Conservation (phyloP, 2,113 vertebrate species). For the Hydrochoerus hydrochaeris region DNA sequence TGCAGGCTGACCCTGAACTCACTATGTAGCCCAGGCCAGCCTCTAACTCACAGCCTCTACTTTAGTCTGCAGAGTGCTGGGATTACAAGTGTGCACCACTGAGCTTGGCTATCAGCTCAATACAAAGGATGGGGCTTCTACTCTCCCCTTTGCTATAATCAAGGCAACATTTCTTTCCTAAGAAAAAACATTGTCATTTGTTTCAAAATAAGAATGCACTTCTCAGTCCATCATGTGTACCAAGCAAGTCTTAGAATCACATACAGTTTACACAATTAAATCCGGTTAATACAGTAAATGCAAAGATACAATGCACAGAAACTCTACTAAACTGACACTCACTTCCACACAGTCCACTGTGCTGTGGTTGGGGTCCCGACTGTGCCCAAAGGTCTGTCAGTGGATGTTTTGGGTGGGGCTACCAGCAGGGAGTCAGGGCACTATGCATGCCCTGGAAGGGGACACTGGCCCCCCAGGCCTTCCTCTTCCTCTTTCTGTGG, state of each 20-base stretch:
- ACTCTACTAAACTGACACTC: neutral
- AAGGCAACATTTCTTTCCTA: neutral
- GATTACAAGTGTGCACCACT: neutral
- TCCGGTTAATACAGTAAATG: neutral
- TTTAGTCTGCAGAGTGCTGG: neutral
- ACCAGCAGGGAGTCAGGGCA: neutral
- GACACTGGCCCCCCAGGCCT: neutral
- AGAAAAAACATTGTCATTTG: neutral
- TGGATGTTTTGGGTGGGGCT: neutral
- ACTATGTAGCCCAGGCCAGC: neutral
- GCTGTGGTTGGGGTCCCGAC: neutral
- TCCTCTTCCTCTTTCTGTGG: neutral
- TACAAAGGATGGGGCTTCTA: neutral
- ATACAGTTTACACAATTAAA: neutral
- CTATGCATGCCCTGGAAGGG: neutral
- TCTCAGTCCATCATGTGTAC: neutral
- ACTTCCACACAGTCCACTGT: neutral
- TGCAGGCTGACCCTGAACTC: neutral
- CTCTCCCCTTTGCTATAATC: neutral
- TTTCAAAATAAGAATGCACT: slow-evolving; percentile 5
- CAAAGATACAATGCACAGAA: neutral
- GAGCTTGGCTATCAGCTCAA: neutral
- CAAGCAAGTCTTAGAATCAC: neutral
- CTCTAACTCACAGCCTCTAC: neutral
- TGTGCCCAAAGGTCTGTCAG: neutral